Evolutionary conservation across 2,797 vertebrate species (phyloP).

Genomic region (Clarias platycephalus): DNA sequence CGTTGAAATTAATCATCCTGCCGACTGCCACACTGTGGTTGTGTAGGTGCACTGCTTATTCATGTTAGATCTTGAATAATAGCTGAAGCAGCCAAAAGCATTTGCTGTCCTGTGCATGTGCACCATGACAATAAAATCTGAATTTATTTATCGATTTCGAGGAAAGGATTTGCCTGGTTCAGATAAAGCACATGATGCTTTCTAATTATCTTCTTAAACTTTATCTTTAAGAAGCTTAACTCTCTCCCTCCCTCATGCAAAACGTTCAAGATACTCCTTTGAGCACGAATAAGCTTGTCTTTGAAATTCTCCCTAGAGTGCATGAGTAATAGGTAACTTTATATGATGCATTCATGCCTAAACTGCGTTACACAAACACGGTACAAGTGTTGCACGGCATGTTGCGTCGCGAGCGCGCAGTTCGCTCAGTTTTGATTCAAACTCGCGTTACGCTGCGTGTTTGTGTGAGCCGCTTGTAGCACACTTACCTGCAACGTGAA

Average conservation of each 20-base stretch:
- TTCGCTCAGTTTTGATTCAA: conserved; percentile 48
- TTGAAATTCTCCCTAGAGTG: background rate
- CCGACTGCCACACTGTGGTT: background rate
- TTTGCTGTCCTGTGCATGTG: background rate
- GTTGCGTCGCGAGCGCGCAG: background rate
- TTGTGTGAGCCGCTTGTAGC: background rate
- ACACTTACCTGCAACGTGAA: conserved; percentile 91
- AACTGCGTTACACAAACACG: background rate
- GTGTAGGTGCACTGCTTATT: background rate
- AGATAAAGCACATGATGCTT: background rate
- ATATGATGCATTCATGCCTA: background rate
- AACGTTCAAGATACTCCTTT: background rate
- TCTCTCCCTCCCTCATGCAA: background rate
- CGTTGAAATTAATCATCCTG: too few relatives aligned
- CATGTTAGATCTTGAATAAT: background rate
- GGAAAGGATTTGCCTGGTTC: background rate
- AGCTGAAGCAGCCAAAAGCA: background rate
- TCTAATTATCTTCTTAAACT: background rate
- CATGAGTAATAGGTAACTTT: background rate
- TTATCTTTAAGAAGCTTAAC: conserved; percentile 36
- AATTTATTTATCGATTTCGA: background rate
- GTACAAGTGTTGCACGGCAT: background rate
- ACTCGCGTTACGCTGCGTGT: conserved; percentile 18
- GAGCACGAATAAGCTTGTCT: background rate
- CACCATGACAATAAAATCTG: background rate